Evolutionary conservation across 1,140 invertebrate genomes (phyloP), one percentile per base, ranked within the genome.

Genomic region (Caenorhabditis tropicalis): DNA sequence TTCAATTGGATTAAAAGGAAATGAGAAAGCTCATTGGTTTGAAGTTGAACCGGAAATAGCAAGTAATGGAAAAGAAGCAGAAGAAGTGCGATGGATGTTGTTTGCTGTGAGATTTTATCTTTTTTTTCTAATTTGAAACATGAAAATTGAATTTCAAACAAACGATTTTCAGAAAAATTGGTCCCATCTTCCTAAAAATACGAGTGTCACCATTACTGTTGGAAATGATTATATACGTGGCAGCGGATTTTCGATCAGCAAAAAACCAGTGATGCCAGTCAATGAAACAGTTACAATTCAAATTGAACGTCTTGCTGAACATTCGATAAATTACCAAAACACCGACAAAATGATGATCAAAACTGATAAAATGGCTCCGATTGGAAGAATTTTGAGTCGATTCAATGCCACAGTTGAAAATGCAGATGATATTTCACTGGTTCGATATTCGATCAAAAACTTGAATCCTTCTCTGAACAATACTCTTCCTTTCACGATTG

Each of bases 401-500:
- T 49, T 65, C n/a, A 84, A 84, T 48, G 70, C 39, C n/a, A 80
- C 48, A 19, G 48, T 84, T 21, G 39, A 29, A 16, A 82, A 82
- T 82, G 43, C 82, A 24, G 21, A 51, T 24, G 82, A 82, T 65
- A 1, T 7, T 21, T 43, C 49, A 3, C 19, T 65, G 24, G 81
- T 84, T 46, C 65, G 80, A 48, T 84, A 43, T 81, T 80, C 51
- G 2, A 27, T 80, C 49, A 1, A 56, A 2, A 48, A 65, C 16
- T 46, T 29, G 27, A 60, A 43, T 43, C 29, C 46, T 74, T 56
- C 33, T 79, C 29, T 31, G 21, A 65, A 58, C 39, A 21, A 12
- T 6, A 79, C 84, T 15, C 46, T 82, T 24, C 80, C 84, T 10
- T 85, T 85, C 65, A 10, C 51, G 19, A 60, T 85, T 9, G 39